phyloP scores from a whole-genome alignment of 2,797 vertebrate genomes.

The Trichosurus vulpecula region DNA sequence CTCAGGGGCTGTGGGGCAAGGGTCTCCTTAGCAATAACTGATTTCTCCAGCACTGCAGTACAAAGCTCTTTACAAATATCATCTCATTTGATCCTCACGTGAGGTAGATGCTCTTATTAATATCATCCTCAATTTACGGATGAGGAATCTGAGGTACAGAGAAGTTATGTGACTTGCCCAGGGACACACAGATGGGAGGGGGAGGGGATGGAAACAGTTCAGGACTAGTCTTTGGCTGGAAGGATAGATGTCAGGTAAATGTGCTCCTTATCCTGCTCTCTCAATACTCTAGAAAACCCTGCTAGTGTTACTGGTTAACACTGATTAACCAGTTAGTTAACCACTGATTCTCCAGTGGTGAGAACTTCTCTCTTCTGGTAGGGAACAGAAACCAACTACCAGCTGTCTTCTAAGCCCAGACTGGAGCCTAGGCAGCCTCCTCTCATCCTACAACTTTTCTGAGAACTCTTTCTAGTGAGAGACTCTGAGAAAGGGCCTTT shows the following conservation, averaged over 20 bases:
- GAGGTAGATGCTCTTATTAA: too few species aligned
- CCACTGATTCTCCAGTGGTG: not conserved
- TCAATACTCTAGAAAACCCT: not conserved
- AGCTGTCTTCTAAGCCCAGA: not conserved
- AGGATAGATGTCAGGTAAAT: not conserved
- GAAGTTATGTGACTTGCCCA: too few species aligned
- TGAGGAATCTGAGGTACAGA: too few species aligned
- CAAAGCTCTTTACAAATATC: too few species aligned
- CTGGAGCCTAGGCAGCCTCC: not conserved
- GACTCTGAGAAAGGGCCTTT: conserved; percentile 43
- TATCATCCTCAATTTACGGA: too few species aligned
- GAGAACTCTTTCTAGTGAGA: not conserved
- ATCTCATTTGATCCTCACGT: too few species aligned
- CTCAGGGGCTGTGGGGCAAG: too few species aligned
- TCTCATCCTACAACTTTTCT: not conserved
- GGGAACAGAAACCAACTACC: not conserved
- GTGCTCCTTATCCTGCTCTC: too few species aligned
- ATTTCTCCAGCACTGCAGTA: too few species aligned
- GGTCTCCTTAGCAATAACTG: too few species aligned
- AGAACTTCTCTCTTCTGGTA: not conserved
- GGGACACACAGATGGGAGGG: too few species aligned
- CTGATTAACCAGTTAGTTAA: too few species aligned
- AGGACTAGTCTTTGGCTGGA: not conserved
- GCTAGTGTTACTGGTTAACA: not conserved
- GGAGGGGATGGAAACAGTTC: not conserved